Base-by-base conservation (phyloP, 2,113 vertebrate species). In the Rhynchopsitta pachyrhyncha region DNA sequence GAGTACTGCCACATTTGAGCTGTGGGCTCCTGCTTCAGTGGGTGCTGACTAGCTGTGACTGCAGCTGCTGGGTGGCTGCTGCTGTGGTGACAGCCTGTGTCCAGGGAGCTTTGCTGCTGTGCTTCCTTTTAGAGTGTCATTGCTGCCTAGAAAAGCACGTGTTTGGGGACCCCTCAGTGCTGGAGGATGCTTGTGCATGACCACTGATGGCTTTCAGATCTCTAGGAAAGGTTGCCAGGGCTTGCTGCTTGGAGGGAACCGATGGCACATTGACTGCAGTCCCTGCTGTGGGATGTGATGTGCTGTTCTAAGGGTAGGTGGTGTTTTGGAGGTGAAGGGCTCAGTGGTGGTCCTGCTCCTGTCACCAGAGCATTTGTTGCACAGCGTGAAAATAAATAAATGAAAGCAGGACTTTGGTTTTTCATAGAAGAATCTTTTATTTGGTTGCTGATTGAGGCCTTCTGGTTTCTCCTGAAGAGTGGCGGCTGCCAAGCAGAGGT, bases 401-500 rank as follows among this genome's bases (percentile, higher is more conserved):
- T 68, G 44, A 91, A 94, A 93, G 60, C 39, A 89, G 68, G 82
- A 86, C 77, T 94, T 81, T 25, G 69, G 64, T 96, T 71, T 95
- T 95, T 96, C 91, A 74, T 83, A 92, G 87, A 95, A 90, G 84
- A 92, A 95, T 60, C 42, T 64, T 74, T 49, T 88, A 23, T 35
- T 90, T 73, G 5, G 29, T n/a, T 55, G 15, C 42, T 68, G 86
- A 94, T 44, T 75, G 23, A 71, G 74, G 92, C 87, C 82, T 95
- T 95, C 89, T 57, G 81, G 63, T 93, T 91, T 71, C 93, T 95
- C 57, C 92, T 96, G 86, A 94, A 94, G 91, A 96, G 75, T 28
- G 33, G 91, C 81, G 91, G 94, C 96, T 95, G 88, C 96, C 94
- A 93, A 88, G 96, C 92, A 95, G 95, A 96, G 75, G 90, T 96